Evolutionary conservation across 2,888 invertebrate genomes (phyloP).

Genomic region (Rhynchonema sp.): DNA sequence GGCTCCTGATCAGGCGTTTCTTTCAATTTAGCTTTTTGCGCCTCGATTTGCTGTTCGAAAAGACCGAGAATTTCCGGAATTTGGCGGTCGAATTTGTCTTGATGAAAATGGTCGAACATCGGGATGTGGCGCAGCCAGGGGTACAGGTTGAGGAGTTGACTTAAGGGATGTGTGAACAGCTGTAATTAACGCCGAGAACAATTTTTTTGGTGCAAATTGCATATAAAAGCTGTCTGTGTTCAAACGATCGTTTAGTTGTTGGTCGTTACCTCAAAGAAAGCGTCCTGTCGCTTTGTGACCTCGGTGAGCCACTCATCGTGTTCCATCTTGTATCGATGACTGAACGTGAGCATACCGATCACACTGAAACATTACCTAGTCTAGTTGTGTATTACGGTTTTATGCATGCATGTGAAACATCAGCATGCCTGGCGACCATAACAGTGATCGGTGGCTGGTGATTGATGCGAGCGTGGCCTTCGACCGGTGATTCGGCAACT

Average conservation of each 20-base stretch:
- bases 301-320: too few relatives aligned
- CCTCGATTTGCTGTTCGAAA: not conserved
- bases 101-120: not conserved
- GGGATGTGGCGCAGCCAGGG: not conserved
- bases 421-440: conserved; percentile 6
- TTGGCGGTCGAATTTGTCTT: not conserved
- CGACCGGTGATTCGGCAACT: too few relatives aligned
- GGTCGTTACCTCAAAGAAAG: too few relatives aligned
- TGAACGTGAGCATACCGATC: not conserved
- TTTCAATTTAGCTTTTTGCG: not conserved
- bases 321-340: not conserved
- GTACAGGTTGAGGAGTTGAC: not conserved
- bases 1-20: not conserved
- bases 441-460: too few relatives aligned
- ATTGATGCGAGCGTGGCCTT: too few relatives aligned
- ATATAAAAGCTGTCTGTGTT: too few relatives aligned
- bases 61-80: not conserved
- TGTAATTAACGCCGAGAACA: too few relatives aligned
- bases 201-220: too few relatives aligned
- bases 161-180: not conserved
- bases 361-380: too few relatives aligned
- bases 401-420: not conserved
- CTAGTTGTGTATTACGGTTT: too few relatives aligned
- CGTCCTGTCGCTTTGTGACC: too few relatives aligned
- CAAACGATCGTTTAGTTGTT: too few relatives aligned